phyloP scores from a whole-genome alignment of 2,888 invertebrate species.

The Zaprionus bogoriensis region DNA sequence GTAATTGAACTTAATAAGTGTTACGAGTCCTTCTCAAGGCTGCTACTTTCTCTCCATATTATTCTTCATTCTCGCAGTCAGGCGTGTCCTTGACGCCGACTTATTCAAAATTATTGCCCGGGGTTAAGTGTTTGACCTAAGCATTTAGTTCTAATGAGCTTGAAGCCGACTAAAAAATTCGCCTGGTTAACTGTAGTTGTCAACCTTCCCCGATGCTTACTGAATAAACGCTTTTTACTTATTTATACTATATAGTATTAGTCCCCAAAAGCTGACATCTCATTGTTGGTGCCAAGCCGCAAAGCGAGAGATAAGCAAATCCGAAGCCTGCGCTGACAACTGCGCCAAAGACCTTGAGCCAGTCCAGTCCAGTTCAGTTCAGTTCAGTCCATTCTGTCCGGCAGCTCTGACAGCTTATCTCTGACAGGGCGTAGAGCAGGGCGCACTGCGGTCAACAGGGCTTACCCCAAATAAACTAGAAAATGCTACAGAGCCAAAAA shows the following conservation, averaged over 20 bases:
- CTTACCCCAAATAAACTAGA: slow-evolving; percentile 12
- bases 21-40: slow-evolving; percentile 26
- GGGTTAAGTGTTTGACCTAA: slow-evolving; percentile 46
- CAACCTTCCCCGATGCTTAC: too few relatives aligned
- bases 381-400: background rate
- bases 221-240: too few relatives aligned
- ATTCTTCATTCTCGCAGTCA: slow-evolving; percentile 9
- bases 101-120: slow-evolving; percentile 52
- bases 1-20: slow-evolving; percentile 54
- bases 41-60: slow-evolving; percentile 6
- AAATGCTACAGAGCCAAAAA: background rate
- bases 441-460: background rate
- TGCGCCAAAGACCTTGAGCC: slow-evolving; percentile 12
- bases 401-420: slow-evolving; percentile 26
- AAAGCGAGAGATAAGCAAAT: slow-evolving; percentile 35
- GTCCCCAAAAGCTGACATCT: slow-evolving; percentile 27
- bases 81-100: slow-evolving; percentile 44
- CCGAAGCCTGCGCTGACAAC: slow-evolving; percentile 42
- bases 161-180: slow-evolving; percentile 28
- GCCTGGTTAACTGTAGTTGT: slow-evolving; percentile 15
- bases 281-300: slow-evolving; percentile 20
- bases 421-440: background rate
- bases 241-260: slow-evolving; percentile 24
- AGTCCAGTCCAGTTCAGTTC: too few relatives aligned
- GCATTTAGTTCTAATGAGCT: slow-evolving; percentile 47